Base-by-base conservation (phyloP, 2,888 invertebrate genomes). In the Sarcophaga variegata region DNA sequence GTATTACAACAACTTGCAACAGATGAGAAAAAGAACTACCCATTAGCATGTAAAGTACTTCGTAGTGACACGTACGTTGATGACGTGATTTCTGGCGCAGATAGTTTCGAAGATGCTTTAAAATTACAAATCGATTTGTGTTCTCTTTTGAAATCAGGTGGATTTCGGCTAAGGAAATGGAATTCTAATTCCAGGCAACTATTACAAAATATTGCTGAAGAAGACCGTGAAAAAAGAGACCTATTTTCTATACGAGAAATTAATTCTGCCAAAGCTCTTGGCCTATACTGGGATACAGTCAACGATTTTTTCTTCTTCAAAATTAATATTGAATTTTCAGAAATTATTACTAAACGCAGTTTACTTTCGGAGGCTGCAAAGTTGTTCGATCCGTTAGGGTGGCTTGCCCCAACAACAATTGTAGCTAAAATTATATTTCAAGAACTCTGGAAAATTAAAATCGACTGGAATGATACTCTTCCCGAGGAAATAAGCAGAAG, bases 351-450 rank as follows among this genome's bases (percentile, higher is more conserved):
- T 20, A 82, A 82, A 76, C 63, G 64, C 11, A 76, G 54, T 76
- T 71, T 76, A 12, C 76, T 80, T 80, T 88, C 87, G 45, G 82
- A 88, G 25, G 66, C 84, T 6, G 83, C 87, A 2, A 83, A 84
- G 27, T 71, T 89, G 8, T 88, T 81, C 62, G 86, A 89, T 81
- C 6, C 87, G 14, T 63, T 66, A 27, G 66, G 66, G 17, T 66
- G 66, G 66, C 37, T 66, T 27, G 25, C 45, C 37, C 66, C 66
- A 14, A 66, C 45, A 66, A 66, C 2, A 66, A 37, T 66, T 66
- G 8, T 62, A 20, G 62, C 62, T 20, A 62, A 66, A 66, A 81
- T 88, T n/a, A 59, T 88, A 45, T 81, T 88, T 66, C 87, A 88
- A 59, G 49, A 87, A 14, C 69, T 88, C 0, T 86, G 85, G 87